These are phyloP conservation scores for Leptarthrus brevirostris DNA, from an alignment of 2,888 invertebrate species.

Conservation along the genomic window DNA sequence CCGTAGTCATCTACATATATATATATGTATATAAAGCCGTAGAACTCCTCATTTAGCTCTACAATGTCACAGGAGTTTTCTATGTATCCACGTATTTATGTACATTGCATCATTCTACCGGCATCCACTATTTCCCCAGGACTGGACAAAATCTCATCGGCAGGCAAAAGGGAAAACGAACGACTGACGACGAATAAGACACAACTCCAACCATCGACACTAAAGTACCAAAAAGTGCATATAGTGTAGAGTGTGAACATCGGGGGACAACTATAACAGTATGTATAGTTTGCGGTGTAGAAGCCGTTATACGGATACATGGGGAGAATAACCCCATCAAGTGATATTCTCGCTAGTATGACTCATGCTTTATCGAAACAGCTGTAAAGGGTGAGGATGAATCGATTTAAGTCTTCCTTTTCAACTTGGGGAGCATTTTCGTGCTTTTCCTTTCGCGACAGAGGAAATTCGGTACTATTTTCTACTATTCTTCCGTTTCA, in stretches of 20 bases:
- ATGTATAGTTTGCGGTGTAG: not conserved
- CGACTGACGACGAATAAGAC: conserved; percentile 1
- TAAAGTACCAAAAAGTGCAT: conserved; percentile 30
- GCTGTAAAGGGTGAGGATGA: conserved; percentile 25
- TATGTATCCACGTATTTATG: not conserved
- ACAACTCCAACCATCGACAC: not conserved
- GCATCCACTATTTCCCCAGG: not conserved
- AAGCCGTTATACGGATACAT: conserved; percentile 1
- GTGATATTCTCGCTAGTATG: conserved; percentile 45
- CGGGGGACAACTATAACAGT: not conserved
- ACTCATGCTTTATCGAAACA: conserved; percentile 22
- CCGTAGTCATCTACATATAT: too few species aligned
- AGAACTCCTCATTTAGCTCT: not conserved
- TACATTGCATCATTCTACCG: conserved; percentile 27
- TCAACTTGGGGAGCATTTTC: conserved; percentile 8
- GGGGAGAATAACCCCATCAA: conserved; percentile 49
- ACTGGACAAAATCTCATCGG: not conserved
- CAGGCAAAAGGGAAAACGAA: conserved; percentile 44
- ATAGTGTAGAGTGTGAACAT: conserved; percentile 9
- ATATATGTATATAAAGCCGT: not conserved
- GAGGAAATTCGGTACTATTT: conserved; percentile 19
- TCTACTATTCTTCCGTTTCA: too few species aligned
- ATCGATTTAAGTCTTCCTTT: conserved; percentile 40
- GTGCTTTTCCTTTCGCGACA: conserved; percentile 18
- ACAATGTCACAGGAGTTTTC: conserved; percentile 35